Base-by-base conservation (phyloP, 2,888 invertebrate genomes). In the Pristionchus entomophagus region DNA sequence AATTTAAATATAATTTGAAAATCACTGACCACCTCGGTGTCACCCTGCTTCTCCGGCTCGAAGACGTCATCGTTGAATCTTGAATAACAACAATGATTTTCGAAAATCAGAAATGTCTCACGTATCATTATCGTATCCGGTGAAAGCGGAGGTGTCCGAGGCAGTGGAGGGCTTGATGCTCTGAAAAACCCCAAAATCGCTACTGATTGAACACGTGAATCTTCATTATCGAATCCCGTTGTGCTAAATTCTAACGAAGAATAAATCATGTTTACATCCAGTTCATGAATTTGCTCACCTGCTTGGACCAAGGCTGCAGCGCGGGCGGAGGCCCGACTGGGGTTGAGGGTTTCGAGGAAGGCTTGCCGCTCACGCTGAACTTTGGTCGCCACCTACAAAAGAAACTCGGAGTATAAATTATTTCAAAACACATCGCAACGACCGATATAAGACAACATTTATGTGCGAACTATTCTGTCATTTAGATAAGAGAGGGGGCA, bases 351-450 rank as follows among this genome's bases (percentile, higher is more conserved):
- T 80, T 80, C 8, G 49, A 49, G 1, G 49, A 32, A 6, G 78
- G 78, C 41, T 80, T 80, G 0, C 78, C 51, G 51, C 51, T 51
- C 29, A 80, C 51, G n/a, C 78, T 80, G 78, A 80, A 80, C 51
- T 80, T 80, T 8, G 78, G 51, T 0, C 51, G 51, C 78, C 49
- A 51, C 32, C 78, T 80, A 32, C 5, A 65, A 77, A 32, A 17
- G 14, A 22, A 12, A 14, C 17, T 59, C 29, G 26, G 22, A 53
- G 4, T 53, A 4, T 53, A 14, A 53, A 19, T 53, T 53, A 19
- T 53, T 14, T 19, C 8, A 19, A 53, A 4, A 19, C 53, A 14
- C 22, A 6, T 53, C 19, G 22, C 53, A 53, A 53, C 22, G n/a
- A n/a, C 53, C 14, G 53, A 49, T 49, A 59, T 26, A n/a, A n/a